Base-by-base conservation (phyloP, 2,113 vertebrate species). In the Perognathus longimembris region DNA sequence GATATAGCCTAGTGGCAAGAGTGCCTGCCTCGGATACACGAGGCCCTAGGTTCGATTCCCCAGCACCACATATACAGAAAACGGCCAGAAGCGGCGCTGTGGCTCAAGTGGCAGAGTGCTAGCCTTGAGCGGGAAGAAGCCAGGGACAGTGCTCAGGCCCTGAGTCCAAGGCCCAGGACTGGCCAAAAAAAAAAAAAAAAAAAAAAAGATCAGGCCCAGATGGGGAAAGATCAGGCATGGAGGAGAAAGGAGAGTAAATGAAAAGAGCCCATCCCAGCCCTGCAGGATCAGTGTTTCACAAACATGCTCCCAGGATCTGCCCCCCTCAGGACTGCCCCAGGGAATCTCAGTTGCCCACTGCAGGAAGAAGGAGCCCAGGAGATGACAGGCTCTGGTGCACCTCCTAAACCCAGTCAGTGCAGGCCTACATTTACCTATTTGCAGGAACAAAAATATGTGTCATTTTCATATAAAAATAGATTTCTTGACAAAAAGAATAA, bases 401-500 rank as follows among this genome's bases (percentile, higher is more conserved):
- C 81, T 85, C 63, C 64, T 42, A 36, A 59, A 78, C 32, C 36
- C 73, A 36, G 11, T 30, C 21, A 77, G 32, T 34, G 21, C 4
- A 61, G 7, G 32, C 22, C 63, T 11, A 32, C 50, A 15, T 76
- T 76, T 75, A 66, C 30, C 80, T 81, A 22, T 61, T 42, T 85
- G 21, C 30, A 67, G n/a, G 32, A 83, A 76, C 34, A 84, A 6
- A 2, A 10, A 42, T 76, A 21, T 34, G 64, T 30, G 30, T 45
- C 59, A 45, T 63, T 61, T 78, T 78, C 18, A 91, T 30, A 36
- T 61, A 36, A 36, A 76, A 85, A 30, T n/a, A 84, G 42, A n/a
- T 45, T 77, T 85, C 89, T 61, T 45, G 38, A 76, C 73, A 91
- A 76, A 75, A 91, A 84, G 42, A 67, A 66, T 42, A 67, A 42